Evolutionary conservation across 2,888 invertebrate genomes (phyloP).

Genomic region (Brachyopa scutellaris): DNA sequence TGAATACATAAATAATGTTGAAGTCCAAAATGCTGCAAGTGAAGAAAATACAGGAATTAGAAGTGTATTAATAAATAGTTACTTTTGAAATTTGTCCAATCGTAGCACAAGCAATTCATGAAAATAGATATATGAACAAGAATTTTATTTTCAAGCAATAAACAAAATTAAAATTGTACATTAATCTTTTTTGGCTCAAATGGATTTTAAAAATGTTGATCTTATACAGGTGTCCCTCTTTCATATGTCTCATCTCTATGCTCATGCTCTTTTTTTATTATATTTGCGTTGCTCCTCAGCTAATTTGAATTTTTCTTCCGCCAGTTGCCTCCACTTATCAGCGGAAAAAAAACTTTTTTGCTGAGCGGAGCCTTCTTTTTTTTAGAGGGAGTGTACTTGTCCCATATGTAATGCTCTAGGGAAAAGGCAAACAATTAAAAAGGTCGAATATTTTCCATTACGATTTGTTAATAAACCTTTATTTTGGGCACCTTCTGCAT

Average conservation of each 20-base stretch:
- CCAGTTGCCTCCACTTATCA: not conserved
- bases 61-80: not conserved
- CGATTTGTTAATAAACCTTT: not conserved
- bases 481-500: not conserved
- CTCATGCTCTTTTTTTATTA: too few relatives aligned
- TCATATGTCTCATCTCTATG: not conserved
- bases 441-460: not conserved
- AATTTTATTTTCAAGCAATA: not conserved
- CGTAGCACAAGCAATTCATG: not conserved
- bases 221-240: not conserved
- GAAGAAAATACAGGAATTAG: too few relatives aligned
- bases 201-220: not conserved
- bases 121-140: not conserved
- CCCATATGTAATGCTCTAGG: not conserved
- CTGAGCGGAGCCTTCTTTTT: not conserved
- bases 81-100: not conserved
- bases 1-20: not conserved
- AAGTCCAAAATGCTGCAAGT: not conserved
- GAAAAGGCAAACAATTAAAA: slow-evolving; percentile 2
- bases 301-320: not conserved
- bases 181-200: not conserved
- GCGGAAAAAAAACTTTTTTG: not conserved
- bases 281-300: not conserved
- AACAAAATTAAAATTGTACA: too few relatives aligned
- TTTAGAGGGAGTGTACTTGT: not conserved